Evolutionary conservation across 2,888 invertebrate genomes (phyloP).

Genomic region (Campoletis raptor): DNA sequence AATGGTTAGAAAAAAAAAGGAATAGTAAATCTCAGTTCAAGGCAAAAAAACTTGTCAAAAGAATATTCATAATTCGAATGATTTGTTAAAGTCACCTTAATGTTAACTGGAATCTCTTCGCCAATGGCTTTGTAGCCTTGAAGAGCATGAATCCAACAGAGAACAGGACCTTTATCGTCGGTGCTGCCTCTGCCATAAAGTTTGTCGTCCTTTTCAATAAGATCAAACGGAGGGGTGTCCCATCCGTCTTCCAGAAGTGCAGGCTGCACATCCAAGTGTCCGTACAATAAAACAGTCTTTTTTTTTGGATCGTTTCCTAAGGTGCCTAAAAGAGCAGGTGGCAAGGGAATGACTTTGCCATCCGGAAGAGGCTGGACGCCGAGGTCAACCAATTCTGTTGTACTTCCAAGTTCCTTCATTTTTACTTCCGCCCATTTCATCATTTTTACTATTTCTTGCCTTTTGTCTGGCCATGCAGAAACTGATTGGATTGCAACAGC

Average conservation of each 20-base stretch:
- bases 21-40: neutral
- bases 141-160: conserved; percentile 98
- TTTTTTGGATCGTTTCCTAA: conserved; percentile 93
- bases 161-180: conserved; percentile 97
- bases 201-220: conserved; percentile 95
- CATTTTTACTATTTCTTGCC: conserved; percentile 94
- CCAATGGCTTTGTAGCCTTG: conserved; percentile 93
- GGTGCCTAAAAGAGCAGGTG: conserved; percentile 93
- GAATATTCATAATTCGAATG: neutral
- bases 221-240: conserved; percentile 96
- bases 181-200: conserved; percentile 96
- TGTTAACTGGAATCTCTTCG: conserved; percentile 90
- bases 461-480: conserved; percentile 94
- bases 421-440: conserved; percentile 92
- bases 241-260: conserved; percentile 97
- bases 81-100: conserved; percentile 85
- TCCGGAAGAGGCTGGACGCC: conserved; percentile 91
- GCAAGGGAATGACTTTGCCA: conserved; percentile 91
- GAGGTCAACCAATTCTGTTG: conserved; percentile 90
- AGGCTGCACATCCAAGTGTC: conserved; percentile 99
- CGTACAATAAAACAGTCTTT: conserved; percentile 97
- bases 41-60: neutral
- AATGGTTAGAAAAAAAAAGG: neutral
- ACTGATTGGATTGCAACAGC: conserved; percentile 97
- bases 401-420: conserved; percentile 90